Conservation (phyloP, 1,140 invertebrate species). For the Lithobius niger region DNA sequence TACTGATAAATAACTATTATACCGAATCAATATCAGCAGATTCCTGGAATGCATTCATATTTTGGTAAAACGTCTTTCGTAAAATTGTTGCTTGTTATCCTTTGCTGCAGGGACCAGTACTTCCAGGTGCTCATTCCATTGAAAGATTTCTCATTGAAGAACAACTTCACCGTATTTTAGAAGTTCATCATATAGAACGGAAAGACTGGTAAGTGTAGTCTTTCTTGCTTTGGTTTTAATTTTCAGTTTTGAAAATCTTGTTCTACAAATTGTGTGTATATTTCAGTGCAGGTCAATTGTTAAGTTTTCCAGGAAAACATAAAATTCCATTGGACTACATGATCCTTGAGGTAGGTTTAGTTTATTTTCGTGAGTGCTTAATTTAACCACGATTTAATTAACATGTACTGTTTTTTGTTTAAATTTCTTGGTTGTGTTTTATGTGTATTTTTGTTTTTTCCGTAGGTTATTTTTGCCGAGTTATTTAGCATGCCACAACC, state of each 20-base stretch:
- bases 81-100: slow-evolving; percentile 4
- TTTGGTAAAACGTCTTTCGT: neutral
- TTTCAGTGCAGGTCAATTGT: slow-evolving; percentile 63
- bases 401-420: neutral
- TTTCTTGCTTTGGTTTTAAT: neutral
- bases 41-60: too few species aligned
- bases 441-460: slow-evolving; percentile 4
- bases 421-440: neutral
- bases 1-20: slow-evolving; percentile 3
- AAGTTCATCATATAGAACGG: slow-evolving; percentile 72
- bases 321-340: slow-evolving; percentile 96
- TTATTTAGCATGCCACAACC: slow-evolving; percentile 82
- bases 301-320: slow-evolving; percentile 81
- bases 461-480: slow-evolving; percentile 73
- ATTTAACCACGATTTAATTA: neutral
- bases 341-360: slow-evolving; percentile 62
- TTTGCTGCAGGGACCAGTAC: slow-evolving; percentile 33
- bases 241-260: neutral
- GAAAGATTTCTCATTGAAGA: slow-evolving; percentile 97
- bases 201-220: slow-evolving; percentile 70
- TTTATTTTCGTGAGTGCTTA: neutral
- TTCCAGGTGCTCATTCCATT: slow-evolving; percentile 92
- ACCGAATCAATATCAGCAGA: too few species aligned
- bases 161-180: slow-evolving; percentile 85
- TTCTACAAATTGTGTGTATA: neutral